Percentiles rank a stretch among this genome's conserved stretches.
These are phyloP conservation scores for Tangara arthus DNA, from an alignment of 2,797 vertebrate genomes.

Conservation along the genomic window DNA sequence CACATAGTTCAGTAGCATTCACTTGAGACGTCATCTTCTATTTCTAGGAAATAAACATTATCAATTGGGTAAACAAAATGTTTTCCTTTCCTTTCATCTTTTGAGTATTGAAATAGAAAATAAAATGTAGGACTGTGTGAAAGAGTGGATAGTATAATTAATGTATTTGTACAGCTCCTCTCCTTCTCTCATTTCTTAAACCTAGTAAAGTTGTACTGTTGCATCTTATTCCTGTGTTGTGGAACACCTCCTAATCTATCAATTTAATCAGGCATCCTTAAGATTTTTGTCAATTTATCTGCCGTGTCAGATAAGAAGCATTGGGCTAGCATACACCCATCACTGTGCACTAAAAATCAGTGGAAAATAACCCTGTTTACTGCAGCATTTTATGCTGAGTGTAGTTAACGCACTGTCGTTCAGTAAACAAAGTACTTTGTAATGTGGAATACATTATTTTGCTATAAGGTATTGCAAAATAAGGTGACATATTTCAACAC, in stretches of 20 bases:
- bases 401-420: not conserved
- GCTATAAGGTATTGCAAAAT: conserved; percentile 48
- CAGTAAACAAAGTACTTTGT: conserved; percentile 64
- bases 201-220: not conserved
- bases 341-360: conserved; percentile 21
- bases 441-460: conserved; percentile 42
- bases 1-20: not conserved
- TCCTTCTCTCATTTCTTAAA: not conserved
- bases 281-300: conserved; percentile 37
- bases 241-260: conserved; percentile 10
- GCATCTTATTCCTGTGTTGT: not conserved
- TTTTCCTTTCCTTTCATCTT: not conserved
- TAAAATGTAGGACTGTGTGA: not conserved
- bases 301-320: conserved; percentile 17
- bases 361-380: conserved; percentile 30
- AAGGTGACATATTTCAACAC: conserved; percentile 40
- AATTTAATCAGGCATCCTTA: conserved; percentile 40
- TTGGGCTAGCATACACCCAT: not conserved
- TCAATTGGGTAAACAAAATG: not conserved
- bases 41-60: not conserved
- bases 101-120: not conserved
- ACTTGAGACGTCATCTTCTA: not conserved
- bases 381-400: conserved; percentile 23
- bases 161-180: not conserved
- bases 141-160: not conserved